These are phyloP conservation scores for Conopomorpha cramerella DNA, from an alignment of 1,140 invertebrate species.

Conservation along the genomic window DNA sequence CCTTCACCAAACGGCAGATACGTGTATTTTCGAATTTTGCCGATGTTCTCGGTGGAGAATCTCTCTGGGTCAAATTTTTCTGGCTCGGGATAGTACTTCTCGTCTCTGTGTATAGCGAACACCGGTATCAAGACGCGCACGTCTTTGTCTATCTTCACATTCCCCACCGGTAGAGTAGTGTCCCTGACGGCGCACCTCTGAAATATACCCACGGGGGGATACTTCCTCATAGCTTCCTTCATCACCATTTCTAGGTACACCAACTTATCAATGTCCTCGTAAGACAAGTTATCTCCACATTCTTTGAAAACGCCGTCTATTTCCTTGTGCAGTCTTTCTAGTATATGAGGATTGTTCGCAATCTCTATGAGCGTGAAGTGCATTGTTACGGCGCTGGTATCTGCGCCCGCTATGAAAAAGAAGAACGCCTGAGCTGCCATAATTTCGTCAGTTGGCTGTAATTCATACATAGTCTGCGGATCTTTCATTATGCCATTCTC, in stretches of 20 bases:
- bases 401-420: conserved; percentile 63
- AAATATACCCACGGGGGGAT: conserved; percentile 47
- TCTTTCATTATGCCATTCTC: conserved; percentile 16
- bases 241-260: conserved; percentile 56
- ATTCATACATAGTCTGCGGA: conserved; percentile 9
- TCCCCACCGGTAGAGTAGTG: conserved; percentile 43
- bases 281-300: conserved; percentile 27
- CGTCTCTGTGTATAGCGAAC: conserved; percentile 64
- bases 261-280: conserved; percentile 36
- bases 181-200: conserved; percentile 38
- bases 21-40: conserved; percentile 48
- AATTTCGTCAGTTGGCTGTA: conserved; percentile 33
- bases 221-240: conserved; percentile 43
- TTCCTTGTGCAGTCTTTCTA: conserved; percentile 41
- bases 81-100: conserved; percentile 61
- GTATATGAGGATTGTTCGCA: conserved; percentile 34
- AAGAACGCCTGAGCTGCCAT: conserved; percentile 56
- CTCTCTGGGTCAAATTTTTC: conserved; percentile 66
- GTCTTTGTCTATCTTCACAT: conserved; percentile 47
- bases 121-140: conserved; percentile 58
- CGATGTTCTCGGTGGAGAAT: conserved; percentile 51
- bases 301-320: conserved; percentile 29
- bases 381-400: conserved; percentile 44
- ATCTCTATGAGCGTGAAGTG: conserved; percentile 36
- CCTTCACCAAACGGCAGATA: conserved; percentile 76